Evolutionary conservation across 2,888 invertebrate species (phyloP).

Genomic region (Ennomos erosarius): DNA sequence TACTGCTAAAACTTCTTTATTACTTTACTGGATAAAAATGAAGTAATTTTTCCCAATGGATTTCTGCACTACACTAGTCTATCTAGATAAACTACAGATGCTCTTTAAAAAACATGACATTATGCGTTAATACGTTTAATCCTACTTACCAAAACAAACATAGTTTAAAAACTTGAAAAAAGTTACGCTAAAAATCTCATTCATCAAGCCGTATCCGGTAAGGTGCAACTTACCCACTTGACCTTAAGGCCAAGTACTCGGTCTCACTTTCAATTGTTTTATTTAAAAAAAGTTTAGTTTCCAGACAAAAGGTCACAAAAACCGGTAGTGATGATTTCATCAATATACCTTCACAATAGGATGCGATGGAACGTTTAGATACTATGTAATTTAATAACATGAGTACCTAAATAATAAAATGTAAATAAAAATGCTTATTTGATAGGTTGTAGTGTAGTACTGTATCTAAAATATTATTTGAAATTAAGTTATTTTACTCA

Average conservation of each 20-base stretch:
- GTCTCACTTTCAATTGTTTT: conserved; percentile 79
- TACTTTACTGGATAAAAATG: no score
- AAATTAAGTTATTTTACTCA: no score
- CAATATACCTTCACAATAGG: conserved; percentile 40
- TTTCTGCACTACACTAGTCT: no score
- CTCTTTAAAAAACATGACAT: no score
- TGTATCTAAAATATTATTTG: no score
- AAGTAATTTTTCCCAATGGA: no score
- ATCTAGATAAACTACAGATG: no score
- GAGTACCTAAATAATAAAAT: background rate
- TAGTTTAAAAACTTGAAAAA: background rate
- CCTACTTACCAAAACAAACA: background rate
- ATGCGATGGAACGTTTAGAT: conserved; percentile 23
- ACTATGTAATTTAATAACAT: conserved; percentile 6
- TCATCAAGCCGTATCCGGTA: conserved; percentile 30
- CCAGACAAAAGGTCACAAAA: conserved; percentile 66
- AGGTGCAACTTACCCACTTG: conserved; percentile 59
- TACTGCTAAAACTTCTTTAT: no score
- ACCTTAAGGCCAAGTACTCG: conserved; percentile 62
- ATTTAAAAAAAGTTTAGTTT: conserved; percentile 60
- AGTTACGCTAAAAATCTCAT: conserved; percentile 9
- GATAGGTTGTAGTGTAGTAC: no score
- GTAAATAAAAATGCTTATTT: background rate
- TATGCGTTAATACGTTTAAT: conserved; percentile 6
- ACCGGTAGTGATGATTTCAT: conserved; percentile 69